These are phyloP conservation scores for Mixornis gularis DNA, from an alignment of 2,113 vertebrate species.

Conservation along the genomic window DNA sequence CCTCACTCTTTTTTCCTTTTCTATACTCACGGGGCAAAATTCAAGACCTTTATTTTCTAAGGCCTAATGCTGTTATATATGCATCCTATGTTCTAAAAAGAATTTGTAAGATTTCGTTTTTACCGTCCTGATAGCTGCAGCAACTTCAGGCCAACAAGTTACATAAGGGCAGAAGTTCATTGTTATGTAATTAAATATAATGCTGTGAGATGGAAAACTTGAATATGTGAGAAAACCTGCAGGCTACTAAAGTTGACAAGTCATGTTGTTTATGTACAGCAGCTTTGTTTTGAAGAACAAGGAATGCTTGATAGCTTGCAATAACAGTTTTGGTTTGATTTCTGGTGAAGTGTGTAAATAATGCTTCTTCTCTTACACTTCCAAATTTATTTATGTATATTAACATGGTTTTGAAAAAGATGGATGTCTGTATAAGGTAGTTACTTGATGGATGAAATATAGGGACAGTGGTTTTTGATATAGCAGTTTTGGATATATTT, in stretches of 20 bases:
- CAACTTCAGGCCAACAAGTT: background rate
- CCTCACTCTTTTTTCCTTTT: background rate
- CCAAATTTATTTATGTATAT: background rate
- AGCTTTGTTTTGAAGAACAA: constrained; percentile 19
- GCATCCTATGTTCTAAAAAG: background rate
- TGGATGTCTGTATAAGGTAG: background rate
- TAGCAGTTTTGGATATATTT: background rate
- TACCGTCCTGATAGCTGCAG: background rate
- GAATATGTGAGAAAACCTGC: background rate
- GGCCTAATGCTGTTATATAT: background rate
- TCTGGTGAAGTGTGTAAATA: background rate
- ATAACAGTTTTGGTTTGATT: background rate
- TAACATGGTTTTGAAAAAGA: background rate
- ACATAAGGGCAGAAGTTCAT: background rate
- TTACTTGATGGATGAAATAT: background rate
- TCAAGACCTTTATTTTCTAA: background rate
- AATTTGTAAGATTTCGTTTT: background rate
- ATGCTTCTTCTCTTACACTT: background rate
- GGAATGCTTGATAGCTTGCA: background rate
- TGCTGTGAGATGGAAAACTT: constrained; percentile 2
- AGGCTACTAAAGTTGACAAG: background rate
- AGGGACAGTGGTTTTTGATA: background rate
- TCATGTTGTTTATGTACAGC: background rate
- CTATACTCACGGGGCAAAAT: background rate
- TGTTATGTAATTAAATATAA: constrained; percentile 20